Evolutionary conservation across 1,140 invertebrate genomes (phyloP).

Genomic region (Homalodisca vitripennis): DNA sequence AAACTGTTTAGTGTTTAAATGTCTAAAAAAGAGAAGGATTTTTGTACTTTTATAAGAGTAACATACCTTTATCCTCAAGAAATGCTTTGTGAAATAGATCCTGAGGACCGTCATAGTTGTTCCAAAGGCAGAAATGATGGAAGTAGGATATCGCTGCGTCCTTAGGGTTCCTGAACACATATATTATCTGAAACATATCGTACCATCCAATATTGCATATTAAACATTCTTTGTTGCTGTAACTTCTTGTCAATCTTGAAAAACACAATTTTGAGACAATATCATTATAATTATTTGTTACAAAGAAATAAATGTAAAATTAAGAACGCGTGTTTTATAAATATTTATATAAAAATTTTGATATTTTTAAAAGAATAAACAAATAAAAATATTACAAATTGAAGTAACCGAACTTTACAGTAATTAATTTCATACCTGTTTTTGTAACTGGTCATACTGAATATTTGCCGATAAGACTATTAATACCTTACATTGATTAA

Average conservation of each 20-base stretch:
- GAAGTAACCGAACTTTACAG: no score
- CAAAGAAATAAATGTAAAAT: neutral
- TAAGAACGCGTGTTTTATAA: neutral
- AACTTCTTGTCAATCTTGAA: neutral
- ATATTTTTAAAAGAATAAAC: neutral
- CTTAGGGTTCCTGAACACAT: constrained; percentile 75
- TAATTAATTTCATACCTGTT: no score
- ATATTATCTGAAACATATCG: constrained; percentile 61
- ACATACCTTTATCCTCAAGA: constrained; percentile 44
- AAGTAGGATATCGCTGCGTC: constrained; percentile 60
- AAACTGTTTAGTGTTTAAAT: no score
- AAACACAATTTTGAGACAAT: neutral
- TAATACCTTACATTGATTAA: no score
- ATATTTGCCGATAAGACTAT: no score
- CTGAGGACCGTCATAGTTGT: constrained; percentile 47
- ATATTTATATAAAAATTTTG: neutral
- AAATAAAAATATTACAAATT: no score
- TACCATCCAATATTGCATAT: neutral
- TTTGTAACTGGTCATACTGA: no score
- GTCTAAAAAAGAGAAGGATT: neutral
- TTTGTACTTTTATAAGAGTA: neutral
- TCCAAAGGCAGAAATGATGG: constrained; percentile 51
- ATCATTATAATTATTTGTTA: neutral
- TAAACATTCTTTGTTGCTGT: neutral
- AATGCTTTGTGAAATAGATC: constrained; percentile 49